Base-by-base conservation (phyloP, 2,113 vertebrate species). In the Mandrillus leucophaeus region DNA sequence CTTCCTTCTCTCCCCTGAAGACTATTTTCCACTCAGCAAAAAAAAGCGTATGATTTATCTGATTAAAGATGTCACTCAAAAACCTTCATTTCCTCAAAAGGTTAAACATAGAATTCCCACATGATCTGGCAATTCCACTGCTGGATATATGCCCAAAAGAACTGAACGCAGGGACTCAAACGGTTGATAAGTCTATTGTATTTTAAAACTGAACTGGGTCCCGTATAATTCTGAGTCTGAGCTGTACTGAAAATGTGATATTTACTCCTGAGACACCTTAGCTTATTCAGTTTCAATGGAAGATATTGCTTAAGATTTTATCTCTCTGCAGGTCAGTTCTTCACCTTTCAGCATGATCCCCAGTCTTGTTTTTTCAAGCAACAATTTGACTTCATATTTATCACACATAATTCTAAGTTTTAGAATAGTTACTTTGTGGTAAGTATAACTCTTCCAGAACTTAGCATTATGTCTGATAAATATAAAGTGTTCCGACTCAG, bases 381-480 rank as follows among this genome's bases (percentile, higher is more conserved):
- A 97, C 90, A 90, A 72, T 91, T 84, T 66, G 76, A 92, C 91
- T 97, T 98, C 98, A 96, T 96, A 93, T 97, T 98, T 97, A 97
- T 97, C 96, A 94, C 84, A 96, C 64, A 57, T 98, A 98, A 98
- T 98, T 98, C 95, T 98, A 97, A 97, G 94, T 81, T 97, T 96
- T 96, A 88, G 64, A 97, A 93, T 88, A 97, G 93, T 98, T 97
- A 95, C 84, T 97, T 97, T 97, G 97, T 96, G 97, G 90, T 97
- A 98, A 98, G 94, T 96, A 95, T 96, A 98, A 92, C 90, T 97
- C 84, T 97, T 96, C 66, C 52, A 66, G 96, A 97, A 94, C 94
- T 97, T 97, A 98, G 80, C 98, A 97, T 98, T 98, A 97, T 43
- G 18, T 97, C 64, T 82, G 88, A 96, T 98, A 97, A 95, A 96